A percentile compares a stretch with the other conserved stretches of the same genome.
phyloP scores from a whole-genome alignment of 64 coral and sea anemone species.

The Anthopleura sola region DNA sequence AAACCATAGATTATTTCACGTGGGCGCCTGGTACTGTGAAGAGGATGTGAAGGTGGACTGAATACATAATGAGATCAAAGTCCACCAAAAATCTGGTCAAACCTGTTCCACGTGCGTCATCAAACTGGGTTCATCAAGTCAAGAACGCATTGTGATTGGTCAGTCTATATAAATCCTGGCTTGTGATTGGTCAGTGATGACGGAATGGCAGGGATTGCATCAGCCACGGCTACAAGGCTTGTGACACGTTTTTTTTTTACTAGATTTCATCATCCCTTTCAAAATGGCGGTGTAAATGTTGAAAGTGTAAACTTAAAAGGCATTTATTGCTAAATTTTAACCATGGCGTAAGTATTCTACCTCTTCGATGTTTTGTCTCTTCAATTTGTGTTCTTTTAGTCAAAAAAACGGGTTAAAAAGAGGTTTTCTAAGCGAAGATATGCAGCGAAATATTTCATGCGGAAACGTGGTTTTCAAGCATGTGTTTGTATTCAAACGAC shows the following conservation, averaged over 20 bases:
- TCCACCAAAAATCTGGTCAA: conserved; percentile 27
- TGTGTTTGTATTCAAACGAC: not conserved
- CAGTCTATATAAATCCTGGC: conserved; percentile 27
- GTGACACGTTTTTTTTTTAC: conserved; percentile 30
- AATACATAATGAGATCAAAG: conserved; percentile 4
- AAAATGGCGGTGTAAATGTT: conserved; percentile 81
- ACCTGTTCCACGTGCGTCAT: conserved; percentile 10
- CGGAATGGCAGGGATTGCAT: conserved; percentile 71
- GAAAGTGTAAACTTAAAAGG: conserved; percentile 35
- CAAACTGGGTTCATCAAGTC: not conserved
- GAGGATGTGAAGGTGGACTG: not conserved
- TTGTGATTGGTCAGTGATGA: conserved; percentile 70
- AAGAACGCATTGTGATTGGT: conserved; percentile 51
- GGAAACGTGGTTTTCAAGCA: not conserved
- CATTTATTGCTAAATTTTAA: conserved; percentile 69
- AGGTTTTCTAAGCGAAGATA: not conserved
- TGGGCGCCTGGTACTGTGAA: not conserved
- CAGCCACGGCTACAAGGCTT: conserved; percentile 80
- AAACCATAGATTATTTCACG: not conserved
- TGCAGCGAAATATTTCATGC: not conserved
- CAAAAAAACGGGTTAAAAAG: not conserved
- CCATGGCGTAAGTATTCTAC: conserved; percentile 85
- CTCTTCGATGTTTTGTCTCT: not conserved
- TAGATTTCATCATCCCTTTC: conserved; percentile 91
- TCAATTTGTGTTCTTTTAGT: not conserved